A percentile compares a stretch with the other conserved stretches of the same genome.
Conservation (phyloP, 2,888 invertebrate genomes). For the Aelia acuminata region DNA sequence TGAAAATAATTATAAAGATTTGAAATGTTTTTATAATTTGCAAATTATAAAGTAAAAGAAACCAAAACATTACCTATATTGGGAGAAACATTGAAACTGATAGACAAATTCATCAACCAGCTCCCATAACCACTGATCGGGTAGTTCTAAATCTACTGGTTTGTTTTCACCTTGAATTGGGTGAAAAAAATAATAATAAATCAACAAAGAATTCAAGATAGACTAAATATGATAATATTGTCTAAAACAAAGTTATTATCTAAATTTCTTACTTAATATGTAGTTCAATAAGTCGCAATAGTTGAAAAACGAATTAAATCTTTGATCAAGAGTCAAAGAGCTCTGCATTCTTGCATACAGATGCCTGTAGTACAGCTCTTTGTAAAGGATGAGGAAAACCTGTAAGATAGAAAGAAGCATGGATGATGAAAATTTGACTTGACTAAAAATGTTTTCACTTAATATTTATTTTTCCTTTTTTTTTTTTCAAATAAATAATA, state of each 20-base stretch:
- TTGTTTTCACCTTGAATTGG: slow-evolving; percentile 57
- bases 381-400: slow-evolving; percentile 95
- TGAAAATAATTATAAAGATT: background rate
- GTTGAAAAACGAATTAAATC: slow-evolving; percentile 96
- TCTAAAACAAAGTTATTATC: background rate
- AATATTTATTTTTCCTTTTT: too few relatives aligned
- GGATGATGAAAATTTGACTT: background rate
- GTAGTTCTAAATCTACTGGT: slow-evolving; percentile 90
- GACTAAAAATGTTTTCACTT: too few relatives aligned
- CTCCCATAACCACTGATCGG: slow-evolving; percentile 99
- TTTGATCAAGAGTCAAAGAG: slow-evolving; percentile 91
- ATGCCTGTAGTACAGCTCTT: slow-evolving; percentile 97
- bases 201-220: background rate
- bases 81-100: slow-evolving; percentile 93
- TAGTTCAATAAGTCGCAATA: slow-evolving; percentile 98
- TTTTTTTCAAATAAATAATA: background rate
- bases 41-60: background rate
- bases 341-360: slow-evolving; percentile 94
- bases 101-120: slow-evolving; percentile 99
- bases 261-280: slow-evolving; percentile 81
- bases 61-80: slow-evolving; percentile 72
- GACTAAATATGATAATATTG: background rate
- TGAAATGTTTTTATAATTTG: background rate
- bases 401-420: slow-evolving; percentile 70
- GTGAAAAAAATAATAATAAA: background rate